phyloP scores from a whole-genome alignment of 2,888 invertebrate genomes.

The Blera fallax region DNA sequence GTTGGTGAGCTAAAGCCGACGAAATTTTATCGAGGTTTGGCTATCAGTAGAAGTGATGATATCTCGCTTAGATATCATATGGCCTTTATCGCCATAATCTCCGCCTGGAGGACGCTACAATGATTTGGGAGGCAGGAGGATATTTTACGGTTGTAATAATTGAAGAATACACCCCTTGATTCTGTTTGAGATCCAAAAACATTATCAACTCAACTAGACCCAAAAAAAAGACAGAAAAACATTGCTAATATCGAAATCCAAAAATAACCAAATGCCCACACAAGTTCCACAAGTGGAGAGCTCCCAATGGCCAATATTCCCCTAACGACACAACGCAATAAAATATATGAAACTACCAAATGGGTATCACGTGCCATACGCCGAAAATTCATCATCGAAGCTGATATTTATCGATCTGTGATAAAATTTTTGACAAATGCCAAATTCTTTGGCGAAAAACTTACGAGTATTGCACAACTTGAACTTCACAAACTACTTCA shows the following conservation, averaged over 20 bases:
- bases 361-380: neutral
- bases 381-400: neutral
- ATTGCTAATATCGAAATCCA: neutral
- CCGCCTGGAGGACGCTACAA: too few species aligned
- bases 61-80: too few species aligned
- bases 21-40: too few species aligned
- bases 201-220: too few species aligned
- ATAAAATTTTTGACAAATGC: neutral
- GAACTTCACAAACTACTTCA: slow-evolving; percentile 17
- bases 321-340: neutral
- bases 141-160: too few species aligned
- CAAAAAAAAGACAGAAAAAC: neutral
- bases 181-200: too few species aligned
- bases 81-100: too few species aligned
- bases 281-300: neutral
- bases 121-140: too few species aligned
- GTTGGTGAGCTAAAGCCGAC: too few species aligned
- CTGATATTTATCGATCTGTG: neutral
- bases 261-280: neutral
- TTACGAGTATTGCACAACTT: slow-evolving; percentile 14
- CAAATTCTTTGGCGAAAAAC: neutral
- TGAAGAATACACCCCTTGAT: too few species aligned
- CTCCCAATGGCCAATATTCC: neutral
- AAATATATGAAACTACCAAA: neutral
- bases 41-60: too few species aligned